Conservation (phyloP, 2,113 vertebrate genomes). For the Ptilorrhoa leucosticta region DNA sequence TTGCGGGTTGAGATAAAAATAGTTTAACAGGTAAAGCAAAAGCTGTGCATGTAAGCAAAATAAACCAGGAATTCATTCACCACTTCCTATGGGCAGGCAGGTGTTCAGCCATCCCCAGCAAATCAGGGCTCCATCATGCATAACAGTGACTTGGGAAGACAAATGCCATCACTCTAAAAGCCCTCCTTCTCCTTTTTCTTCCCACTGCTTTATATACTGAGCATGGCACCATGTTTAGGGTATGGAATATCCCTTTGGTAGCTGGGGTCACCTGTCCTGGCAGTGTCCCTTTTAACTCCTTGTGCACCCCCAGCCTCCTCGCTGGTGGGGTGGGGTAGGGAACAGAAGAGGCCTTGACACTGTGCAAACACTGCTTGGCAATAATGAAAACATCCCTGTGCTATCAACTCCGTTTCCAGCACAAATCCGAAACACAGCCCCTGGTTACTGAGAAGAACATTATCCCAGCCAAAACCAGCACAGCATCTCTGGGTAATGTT, state of each 20-base stretch:
- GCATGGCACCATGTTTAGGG: background rate
- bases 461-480: background rate
- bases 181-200: background rate
- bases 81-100: background rate
- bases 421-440: background rate
- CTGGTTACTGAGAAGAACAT: background rate
- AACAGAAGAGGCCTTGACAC: background rate
- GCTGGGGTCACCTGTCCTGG: background rate
- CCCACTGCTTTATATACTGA: background rate
- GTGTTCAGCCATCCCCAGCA: background rate
- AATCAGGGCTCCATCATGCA: fast-evolving
- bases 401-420: background rate
- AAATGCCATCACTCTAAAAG: background rate
- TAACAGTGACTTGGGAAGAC: background rate
- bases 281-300: background rate
- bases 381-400: background rate
- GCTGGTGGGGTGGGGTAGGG: background rate
- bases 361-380: background rate
- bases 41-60: background rate
- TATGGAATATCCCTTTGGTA: background rate
- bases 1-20: background rate
- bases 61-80: background rate
- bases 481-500: background rate
- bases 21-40: background rate
- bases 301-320: background rate